These are phyloP conservation scores for Trachemys scripta DNA, from an alignment of 2,113 vertebrate species.

Conservation along the genomic window DNA sequence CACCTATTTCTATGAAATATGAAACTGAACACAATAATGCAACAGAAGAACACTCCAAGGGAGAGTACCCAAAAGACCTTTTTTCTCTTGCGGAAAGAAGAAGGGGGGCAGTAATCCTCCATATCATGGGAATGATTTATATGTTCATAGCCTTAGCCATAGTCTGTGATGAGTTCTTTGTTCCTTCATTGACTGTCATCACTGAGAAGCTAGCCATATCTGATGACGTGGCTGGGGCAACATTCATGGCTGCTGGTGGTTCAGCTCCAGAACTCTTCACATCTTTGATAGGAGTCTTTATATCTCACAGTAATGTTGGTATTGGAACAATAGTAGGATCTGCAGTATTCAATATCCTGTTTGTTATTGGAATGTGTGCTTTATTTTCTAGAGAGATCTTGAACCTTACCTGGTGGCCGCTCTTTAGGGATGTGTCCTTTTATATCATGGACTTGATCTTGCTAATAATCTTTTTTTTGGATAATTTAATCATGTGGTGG, in stretches of 20 bases:
- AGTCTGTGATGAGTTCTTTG: slow-evolving; percentile 98
- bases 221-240: slow-evolving; percentile 97
- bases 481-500: slow-evolving; percentile 94
- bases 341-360: slow-evolving; percentile 98
- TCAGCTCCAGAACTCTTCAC: slow-evolving; percentile 98
- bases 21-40: slow-evolving; percentile 73
- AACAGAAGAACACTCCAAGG: slow-evolving; percentile 78
- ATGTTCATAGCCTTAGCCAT: slow-evolving; percentile 99
- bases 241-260: slow-evolving; percentile 98
- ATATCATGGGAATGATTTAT: slow-evolving; percentile 97
- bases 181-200: slow-evolving; percentile 97
- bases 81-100: slow-evolving; percentile 89
- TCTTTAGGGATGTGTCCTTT: slow-evolving; percentile 97
- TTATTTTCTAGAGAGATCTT: slow-evolving; percentile 97
- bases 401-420: slow-evolving; percentile 98
- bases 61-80: slow-evolving; percentile 91
- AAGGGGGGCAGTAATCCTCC: slow-evolving; percentile 90
- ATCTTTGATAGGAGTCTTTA: slow-evolving; percentile 98
- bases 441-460: slow-evolving; percentile 97
- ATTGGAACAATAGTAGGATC: slow-evolving; percentile 98
- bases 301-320: slow-evolving; percentile 98
- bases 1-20: slow-evolving; percentile 76
- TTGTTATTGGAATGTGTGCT: slow-evolving; percentile 99
- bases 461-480: slow-evolving; percentile 98
- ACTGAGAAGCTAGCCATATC: slow-evolving; percentile 95